Conservation (phyloP, 2,113 vertebrate species). For the Oncorhynchus gorbuscha region DNA sequence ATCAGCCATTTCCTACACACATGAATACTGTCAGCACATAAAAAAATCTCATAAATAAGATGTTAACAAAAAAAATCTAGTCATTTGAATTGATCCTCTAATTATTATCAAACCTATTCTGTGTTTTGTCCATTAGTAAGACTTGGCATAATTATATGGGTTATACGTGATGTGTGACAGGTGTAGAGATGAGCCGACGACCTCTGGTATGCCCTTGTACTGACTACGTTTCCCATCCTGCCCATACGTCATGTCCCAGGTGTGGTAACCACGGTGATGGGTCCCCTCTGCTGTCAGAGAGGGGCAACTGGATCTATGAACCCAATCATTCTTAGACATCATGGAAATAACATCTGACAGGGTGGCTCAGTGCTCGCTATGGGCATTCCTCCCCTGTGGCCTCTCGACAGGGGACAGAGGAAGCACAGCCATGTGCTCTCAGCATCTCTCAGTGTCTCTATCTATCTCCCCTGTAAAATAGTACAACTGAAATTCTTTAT, state of each 20-base stretch:
- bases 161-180: constrained; percentile 35
- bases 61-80: not conserved
- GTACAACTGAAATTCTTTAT: not conserved
- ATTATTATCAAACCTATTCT: not conserved
- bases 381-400: constrained; percentile 52
- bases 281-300: constrained; percentile 50
- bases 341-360: constrained; percentile 66
- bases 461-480: not conserved
- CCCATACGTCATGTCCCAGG: constrained; percentile 64
- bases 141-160: not conserved
- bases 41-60: not conserved
- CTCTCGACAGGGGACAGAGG: constrained; percentile 39
- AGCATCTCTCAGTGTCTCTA: constrained; percentile 6
- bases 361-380: constrained; percentile 50
- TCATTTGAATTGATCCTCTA: not conserved
- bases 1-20: constrained; percentile 29
- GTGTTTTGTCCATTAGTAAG: not conserved
- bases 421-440: constrained; percentile 41
- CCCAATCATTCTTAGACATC: constrained; percentile 65
- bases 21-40: constrained; percentile 24
- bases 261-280: constrained; percentile 36
- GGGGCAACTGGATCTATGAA: constrained; percentile 51
- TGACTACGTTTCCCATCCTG: constrained; percentile 65
- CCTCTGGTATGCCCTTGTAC: constrained; percentile 65
- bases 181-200: constrained; percentile 41